phyloP scores from a whole-genome alignment of 2,888 invertebrate species.

The Stramonita haemastoma region DNA sequence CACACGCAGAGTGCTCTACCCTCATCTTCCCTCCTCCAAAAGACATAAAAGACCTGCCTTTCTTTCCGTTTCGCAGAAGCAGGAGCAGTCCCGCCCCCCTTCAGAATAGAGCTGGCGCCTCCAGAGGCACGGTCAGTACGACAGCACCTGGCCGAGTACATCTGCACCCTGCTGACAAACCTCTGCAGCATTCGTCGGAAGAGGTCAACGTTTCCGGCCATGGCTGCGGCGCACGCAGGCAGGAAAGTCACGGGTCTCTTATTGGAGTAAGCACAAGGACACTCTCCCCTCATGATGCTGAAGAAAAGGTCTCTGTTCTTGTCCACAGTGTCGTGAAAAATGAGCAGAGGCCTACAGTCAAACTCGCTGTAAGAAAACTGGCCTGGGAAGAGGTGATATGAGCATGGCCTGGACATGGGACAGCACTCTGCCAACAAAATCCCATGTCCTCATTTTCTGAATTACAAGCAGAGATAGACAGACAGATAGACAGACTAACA shows the following conservation, averaged over 20 bases:
- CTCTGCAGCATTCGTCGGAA: slow-evolving; percentile 17
- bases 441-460: no score
- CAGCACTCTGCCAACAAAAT: no score
- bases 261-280: neutral
- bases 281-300: neutral
- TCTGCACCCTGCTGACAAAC: neutral
- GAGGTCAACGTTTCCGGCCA: slow-evolving; percentile 19
- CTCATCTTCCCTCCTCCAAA: no score
- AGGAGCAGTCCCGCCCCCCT: neutral
- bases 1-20: no score
- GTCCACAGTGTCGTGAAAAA: neutral
- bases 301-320: neutral
- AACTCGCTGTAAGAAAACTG: no score
- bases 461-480: no score
- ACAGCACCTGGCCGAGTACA: neutral
- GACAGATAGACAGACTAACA: no score
- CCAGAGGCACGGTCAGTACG: neutral
- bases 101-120: neutral
- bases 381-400: no score
- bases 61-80: no score
- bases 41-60: no score
- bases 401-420: no score
- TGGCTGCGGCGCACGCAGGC: slow-evolving; percentile 31
- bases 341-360: neutral
- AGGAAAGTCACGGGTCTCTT: neutral